Evolutionary conservation across 1,140 invertebrate species (phyloP), one percentile per base, ranked within the genome.

Genomic region (Amphibalanus amphitrite): DNA sequence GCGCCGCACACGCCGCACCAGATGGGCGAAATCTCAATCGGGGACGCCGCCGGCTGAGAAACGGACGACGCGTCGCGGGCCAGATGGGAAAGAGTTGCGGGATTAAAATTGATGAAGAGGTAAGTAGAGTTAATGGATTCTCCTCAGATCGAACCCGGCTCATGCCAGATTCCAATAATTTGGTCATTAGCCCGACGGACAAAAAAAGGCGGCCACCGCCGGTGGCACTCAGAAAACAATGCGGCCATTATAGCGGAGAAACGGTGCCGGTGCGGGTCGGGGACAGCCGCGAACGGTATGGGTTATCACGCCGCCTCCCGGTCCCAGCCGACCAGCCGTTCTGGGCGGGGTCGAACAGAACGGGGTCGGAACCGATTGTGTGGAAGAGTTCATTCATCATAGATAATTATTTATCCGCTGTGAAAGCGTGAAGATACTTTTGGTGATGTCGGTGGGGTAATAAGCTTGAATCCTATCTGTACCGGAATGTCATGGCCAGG

Each of bases 61-160:
- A 38, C 33, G 33, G 10, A 59, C 20, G 47, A 1, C 1, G 47
- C 13, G 47, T 1, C 47, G 47, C 47, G 6, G 47, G 47, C 47
- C 47, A 59, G 47, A 59, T 59, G 47, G 13, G 47, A 59, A 59
- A 59, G 47, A 59, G 47, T 59, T 59, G 47, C 47, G 47, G 47
- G 47, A 59, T 59, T 59, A 59, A 59, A 59, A 59, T 59, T 59
- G 47, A 59, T 59, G 47, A 59, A 59, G 47, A 59, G 47, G 47
- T 59, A 59, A 59, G 47, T 59, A 59, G 47, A 59, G 47, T 20
- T 59, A 59, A 59, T 59, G 47, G 47, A 59, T 59, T 59, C 47
- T 59, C 1, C 20, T 20, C 47, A 59, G 47, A 59, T 59, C 47
- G 47, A 23, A 23, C 10, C 47, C 47, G 47, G 47, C 47, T 59